phyloP scores from a whole-genome alignment of 2,113 vertebrate genomes.

The Corydoras maculifer region DNA sequence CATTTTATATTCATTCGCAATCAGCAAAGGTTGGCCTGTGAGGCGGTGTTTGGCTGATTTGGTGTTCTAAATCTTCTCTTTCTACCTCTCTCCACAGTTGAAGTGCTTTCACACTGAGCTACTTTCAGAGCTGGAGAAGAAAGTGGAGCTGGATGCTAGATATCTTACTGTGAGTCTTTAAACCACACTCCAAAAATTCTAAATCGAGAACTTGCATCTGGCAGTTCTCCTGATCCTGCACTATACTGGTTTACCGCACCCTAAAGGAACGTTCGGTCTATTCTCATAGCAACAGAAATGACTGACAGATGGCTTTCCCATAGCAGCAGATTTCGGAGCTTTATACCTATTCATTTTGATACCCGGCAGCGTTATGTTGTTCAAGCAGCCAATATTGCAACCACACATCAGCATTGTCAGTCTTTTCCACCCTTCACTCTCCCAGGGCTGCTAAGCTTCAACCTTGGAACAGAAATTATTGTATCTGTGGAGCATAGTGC shows the following conservation, averaged over 20 bases:
- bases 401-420: background rate
- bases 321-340: slow-evolving; percentile 7
- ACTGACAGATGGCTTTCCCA: slow-evolving; percentile 14
- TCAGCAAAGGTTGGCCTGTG: background rate
- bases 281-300: slow-evolving; percentile 16
- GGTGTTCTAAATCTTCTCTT: background rate
- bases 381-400: slow-evolving; percentile 4
- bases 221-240: background rate
- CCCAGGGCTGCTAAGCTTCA: slow-evolving; percentile 8
- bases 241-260: background rate
- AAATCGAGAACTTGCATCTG: slow-evolving; percentile 16
- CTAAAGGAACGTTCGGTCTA: background rate
- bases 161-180: slow-evolving; percentile 86
- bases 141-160: slow-evolving; percentile 91
- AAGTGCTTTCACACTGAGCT: slow-evolving; percentile 97
- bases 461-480: slow-evolving; percentile 14
- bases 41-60: background rate
- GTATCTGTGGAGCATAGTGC: slow-evolving; percentile 47
- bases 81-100: slow-evolving; percentile 63
- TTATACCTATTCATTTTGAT: background rate
- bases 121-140: slow-evolving; percentile 94
- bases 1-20: background rate
- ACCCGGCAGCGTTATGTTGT: background rate
- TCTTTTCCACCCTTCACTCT: background rate
- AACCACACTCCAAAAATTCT: background rate